A percentile compares a stretch with the other conserved stretches of the same genome.
Evolutionary conservation across 1,140 invertebrate genomes (phyloP).

Genomic region (Pseudomyrmex sp.): DNA sequence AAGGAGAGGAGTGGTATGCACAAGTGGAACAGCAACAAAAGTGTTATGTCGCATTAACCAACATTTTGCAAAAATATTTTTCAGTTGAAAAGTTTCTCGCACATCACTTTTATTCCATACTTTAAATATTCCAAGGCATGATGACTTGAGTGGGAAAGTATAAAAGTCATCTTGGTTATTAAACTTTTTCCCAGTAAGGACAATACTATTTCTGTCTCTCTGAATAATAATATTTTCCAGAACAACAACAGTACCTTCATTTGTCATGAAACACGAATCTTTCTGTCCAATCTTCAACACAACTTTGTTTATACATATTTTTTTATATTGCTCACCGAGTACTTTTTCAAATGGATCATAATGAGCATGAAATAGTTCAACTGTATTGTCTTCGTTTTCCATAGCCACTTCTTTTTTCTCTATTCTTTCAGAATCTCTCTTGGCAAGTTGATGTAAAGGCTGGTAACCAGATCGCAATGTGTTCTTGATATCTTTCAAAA

Average conservation of each 20-base stretch:
- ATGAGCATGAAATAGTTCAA: neutral
- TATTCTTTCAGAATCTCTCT: neutral
- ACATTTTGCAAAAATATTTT: neutral
- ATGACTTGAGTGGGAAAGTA: neutral
- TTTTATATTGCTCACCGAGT: neutral
- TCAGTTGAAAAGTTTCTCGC: neutral
- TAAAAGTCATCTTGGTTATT: no score
- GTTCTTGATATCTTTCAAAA: neutral
- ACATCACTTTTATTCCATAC: neutral
- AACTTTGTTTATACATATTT: neutral
- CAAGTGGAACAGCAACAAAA: no score
- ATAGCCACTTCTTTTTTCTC: neutral
- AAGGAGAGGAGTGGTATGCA: no score
- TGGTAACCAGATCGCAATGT: neutral
- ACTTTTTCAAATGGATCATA: neutral
- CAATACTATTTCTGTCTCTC: no score
- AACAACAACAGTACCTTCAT: no score
- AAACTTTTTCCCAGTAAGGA: no score
- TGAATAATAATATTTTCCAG: no score
- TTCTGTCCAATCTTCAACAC: neutral
- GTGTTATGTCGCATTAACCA: constrained; percentile 3
- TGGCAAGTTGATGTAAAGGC: neutral
- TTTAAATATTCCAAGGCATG: constrained; percentile 11
- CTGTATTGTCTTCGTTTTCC: neutral
- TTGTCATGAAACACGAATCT: no score